Percentiles rank a stretch among this genome's conserved stretches.
These are phyloP conservation scores for Rana temporaria DNA, from an alignment of 2,113 vertebrate species.

Conservation along the genomic window DNA sequence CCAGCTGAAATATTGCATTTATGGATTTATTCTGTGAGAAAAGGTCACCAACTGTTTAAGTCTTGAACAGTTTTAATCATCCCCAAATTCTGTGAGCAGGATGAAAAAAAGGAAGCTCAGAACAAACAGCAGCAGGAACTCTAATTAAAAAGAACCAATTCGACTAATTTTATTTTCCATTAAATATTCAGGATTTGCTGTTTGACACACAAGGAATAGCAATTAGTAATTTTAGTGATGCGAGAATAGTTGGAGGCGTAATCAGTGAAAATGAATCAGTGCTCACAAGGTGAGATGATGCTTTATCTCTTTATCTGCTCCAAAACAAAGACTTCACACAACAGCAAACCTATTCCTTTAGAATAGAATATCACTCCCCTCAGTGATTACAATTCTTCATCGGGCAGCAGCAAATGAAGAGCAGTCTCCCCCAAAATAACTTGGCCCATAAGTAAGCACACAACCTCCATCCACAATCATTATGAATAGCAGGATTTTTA, in stretches of 20 bases:
- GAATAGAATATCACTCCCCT: slow-evolving; percentile 46
- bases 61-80: slow-evolving; percentile 81
- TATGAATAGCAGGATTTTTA: slow-evolving; percentile 6
- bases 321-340: slow-evolving; percentile 76
- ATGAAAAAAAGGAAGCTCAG: slow-evolving; percentile 76
- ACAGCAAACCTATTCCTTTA: slow-evolving; percentile 68
- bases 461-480: neutral
- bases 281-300: slow-evolving; percentile 81
- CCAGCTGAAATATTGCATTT: slow-evolving; percentile 79
- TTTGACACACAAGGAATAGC: slow-evolving; percentile 91
- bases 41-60: slow-evolving; percentile 84
- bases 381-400: neutral
- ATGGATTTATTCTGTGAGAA: slow-evolving; percentile 80
- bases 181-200: slow-evolving; percentile 93
- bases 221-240: slow-evolving; percentile 95
- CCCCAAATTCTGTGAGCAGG: slow-evolving; percentile 78
- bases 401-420: neutral
- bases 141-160: slow-evolving; percentile 91
- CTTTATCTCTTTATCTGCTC: slow-evolving; percentile 80
- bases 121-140: slow-evolving; percentile 89
- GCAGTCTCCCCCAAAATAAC: slow-evolving; percentile 1
- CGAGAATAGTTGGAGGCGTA: slow-evolving; percentile 88
- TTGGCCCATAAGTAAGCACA: neutral
- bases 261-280: slow-evolving; percentile 89
- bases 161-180: slow-evolving; percentile 92